Evolutionary conservation across 2,797 vertebrate species (phyloP).

Genomic region (Chromobotia macracanthus): DNA sequence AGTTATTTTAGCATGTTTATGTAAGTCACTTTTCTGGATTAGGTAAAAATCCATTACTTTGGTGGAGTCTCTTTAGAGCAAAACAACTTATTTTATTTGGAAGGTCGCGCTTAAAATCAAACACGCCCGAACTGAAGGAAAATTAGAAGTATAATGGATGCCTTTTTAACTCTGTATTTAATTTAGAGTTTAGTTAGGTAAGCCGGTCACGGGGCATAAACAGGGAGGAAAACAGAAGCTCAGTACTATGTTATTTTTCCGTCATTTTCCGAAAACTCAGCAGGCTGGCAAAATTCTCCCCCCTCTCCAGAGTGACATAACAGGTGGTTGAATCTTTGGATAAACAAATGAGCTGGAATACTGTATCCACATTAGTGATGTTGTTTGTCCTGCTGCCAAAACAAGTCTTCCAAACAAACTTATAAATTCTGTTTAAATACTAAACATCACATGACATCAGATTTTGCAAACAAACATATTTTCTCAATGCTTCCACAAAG

Average conservation of each 20-base stretch:
- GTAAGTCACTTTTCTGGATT: slow-evolving; percentile 50
- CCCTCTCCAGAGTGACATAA: slow-evolving; percentile 61
- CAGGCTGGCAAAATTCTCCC: slow-evolving; percentile 56
- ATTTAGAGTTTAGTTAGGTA: slow-evolving; percentile 71
- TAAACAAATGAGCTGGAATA: slow-evolving; percentile 54
- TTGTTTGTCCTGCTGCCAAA: slow-evolving; percentile 16
- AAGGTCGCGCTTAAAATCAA: slow-evolving; percentile 71
- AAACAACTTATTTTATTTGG: slow-evolving; percentile 80
- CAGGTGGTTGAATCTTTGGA: slow-evolving; percentile 58
- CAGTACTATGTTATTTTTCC: slow-evolving; percentile 43
- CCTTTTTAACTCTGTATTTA: slow-evolving; percentile 67
- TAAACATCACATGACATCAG: slow-evolving; percentile 6
- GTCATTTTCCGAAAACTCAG: slow-evolving; percentile 34
- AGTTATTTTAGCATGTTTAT: slow-evolving; percentile 52
- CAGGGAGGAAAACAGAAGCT: slow-evolving; percentile 66
- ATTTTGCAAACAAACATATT: not conserved
- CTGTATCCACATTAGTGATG: slow-evolving; percentile 16
- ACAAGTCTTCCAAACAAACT: slow-evolving; percentile 1
- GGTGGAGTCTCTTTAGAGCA: slow-evolving; percentile 63
- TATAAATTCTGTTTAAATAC: not conserved
- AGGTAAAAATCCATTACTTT: slow-evolving; percentile 44
- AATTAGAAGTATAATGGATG: slow-evolving; percentile 71
- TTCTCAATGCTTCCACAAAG: not conserved
- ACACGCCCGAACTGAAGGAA: slow-evolving; percentile 66
- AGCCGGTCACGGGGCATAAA: slow-evolving; percentile 61